Conservation (phyloP, 2,113 vertebrate genomes). For the Aegotheles bennettii region DNA sequence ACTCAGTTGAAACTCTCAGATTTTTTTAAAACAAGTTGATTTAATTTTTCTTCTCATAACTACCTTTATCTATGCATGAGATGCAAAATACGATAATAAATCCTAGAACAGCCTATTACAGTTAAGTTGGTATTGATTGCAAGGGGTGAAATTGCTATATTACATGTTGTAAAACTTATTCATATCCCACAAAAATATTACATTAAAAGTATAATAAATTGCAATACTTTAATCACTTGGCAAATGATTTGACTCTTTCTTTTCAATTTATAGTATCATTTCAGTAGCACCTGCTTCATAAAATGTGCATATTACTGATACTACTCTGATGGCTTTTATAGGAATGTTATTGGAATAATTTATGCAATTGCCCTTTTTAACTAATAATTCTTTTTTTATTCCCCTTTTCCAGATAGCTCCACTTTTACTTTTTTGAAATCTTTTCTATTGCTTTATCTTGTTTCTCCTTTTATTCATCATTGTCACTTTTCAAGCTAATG, state of each 20-base stretch:
- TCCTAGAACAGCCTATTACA: conserved; percentile 43
- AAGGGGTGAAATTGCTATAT: conserved; percentile 45
- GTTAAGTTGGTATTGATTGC: conserved; percentile 40
- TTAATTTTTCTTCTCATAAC: not conserved
- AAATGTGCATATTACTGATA: conserved; percentile 40
- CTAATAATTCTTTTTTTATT: not conserved
- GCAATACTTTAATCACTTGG: conserved; percentile 58
- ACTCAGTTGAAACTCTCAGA: not conserved
- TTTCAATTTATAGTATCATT: conserved; percentile 53
- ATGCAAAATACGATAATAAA: conserved; percentile 55
- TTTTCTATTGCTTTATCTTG: not conserved
- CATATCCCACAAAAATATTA: conserved; percentile 52
- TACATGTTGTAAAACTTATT: conserved; percentile 57
- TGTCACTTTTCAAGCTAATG: not conserved
- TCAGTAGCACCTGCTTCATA: conserved; percentile 50
- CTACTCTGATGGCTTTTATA: conserved; percentile 34
- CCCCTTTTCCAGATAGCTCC: not conserved
- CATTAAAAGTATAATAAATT: conserved; percentile 63
- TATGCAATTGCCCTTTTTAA: conserved; percentile 43
- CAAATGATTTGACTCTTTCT: conserved; percentile 55
- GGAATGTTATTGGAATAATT: conserved; percentile 23
- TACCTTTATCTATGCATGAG: conserved; percentile 31
- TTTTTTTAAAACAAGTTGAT: not conserved
- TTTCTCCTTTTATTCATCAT: not conserved
- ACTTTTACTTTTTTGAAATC: not conserved